These are phyloP conservation scores for Fragum whitleyi DNA, from an alignment of 2,888 invertebrate genomes.

Conservation along the genomic window DNA sequence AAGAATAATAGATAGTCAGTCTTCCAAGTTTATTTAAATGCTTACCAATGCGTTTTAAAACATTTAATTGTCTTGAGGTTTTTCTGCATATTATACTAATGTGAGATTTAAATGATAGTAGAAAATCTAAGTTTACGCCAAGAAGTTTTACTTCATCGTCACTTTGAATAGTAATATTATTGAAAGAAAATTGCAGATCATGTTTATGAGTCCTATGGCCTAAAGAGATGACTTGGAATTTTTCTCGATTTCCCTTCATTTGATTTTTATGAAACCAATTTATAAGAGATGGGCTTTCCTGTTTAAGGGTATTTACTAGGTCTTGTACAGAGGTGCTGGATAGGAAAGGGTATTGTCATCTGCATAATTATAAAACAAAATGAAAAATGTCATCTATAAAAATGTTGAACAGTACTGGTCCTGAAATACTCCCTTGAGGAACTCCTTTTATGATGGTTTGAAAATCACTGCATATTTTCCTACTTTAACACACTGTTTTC, in stretches of 20 bases:
- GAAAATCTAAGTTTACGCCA: conserved; percentile 38
- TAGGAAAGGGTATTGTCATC: conserved; percentile 39
- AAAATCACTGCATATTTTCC: conserved; percentile 27
- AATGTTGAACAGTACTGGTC: conserved; percentile 34
- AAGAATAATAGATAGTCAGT: conserved; percentile 32
- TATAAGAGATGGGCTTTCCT: conserved; percentile 31
- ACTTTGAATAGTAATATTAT: conserved; percentile 24
- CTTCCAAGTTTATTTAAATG: conserved; percentile 29
- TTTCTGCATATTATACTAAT: conserved; percentile 38
- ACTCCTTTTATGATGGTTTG: conserved; percentile 36
- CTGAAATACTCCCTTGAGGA: conserved; percentile 32
- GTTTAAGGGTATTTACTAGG: conserved; percentile 4
- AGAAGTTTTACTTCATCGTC: conserved; percentile 35
- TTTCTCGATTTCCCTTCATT: conserved; percentile 41
- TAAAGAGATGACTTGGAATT: conserved; percentile 38
- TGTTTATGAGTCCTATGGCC: conserved; percentile 31
- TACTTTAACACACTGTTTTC: conserved; percentile 37
- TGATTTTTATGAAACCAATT: conserved; percentile 41
- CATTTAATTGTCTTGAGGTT: too few species aligned
- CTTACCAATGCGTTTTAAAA: conserved; percentile 21
- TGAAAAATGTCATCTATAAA: conserved; percentile 1
- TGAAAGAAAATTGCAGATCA: conserved; percentile 33
- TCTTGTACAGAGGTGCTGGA: neutral
- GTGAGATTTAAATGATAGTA: conserved; percentile 35
- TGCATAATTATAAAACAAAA: conserved; percentile 45